Percentiles rank a stretch among this genome's conserved stretches.
Conservation (phyloP, 2,113 vertebrate species). For the Egretta garzetta region DNA sequence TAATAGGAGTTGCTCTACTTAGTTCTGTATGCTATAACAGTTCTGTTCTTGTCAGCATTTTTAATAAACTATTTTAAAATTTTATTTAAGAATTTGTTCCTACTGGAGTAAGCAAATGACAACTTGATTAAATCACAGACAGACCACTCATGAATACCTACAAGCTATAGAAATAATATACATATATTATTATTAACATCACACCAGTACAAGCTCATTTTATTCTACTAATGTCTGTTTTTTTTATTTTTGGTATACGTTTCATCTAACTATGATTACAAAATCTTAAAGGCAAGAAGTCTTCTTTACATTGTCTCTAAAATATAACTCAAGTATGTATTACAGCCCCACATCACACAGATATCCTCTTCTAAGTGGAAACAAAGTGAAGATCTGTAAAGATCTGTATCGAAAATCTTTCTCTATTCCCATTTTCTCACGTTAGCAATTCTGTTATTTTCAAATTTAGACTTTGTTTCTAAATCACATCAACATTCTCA, state of each 20-base stretch:
- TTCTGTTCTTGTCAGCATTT: not conserved
- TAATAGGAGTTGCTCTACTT: not conserved
- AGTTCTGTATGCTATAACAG: not conserved
- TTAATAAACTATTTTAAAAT: conserved; percentile 14
- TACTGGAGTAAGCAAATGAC: not conserved
- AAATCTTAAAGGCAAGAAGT: not conserved
- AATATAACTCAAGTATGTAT: not conserved
- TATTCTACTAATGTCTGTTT: not conserved
- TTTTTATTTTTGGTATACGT: not conserved
- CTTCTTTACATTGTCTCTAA: not conserved
- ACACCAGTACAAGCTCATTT: not conserved
- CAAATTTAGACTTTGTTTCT: not conserved
- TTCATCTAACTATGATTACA: not conserved
- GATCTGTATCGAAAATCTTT: not conserved
- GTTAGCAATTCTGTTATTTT: not conserved
- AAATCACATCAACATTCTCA: not conserved
- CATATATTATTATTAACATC: not conserved
- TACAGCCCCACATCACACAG: not conserved
- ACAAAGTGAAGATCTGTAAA: not conserved
- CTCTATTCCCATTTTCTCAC: not conserved
- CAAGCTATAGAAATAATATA: not conserved
- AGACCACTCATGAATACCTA: not conserved
- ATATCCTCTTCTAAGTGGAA: not conserved
- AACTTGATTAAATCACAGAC: not conserved
- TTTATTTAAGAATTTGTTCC: conserved; percentile 4